A percentile compares a stretch with the other conserved stretches of the same genome.
Evolutionary conservation across 2,888 invertebrate genomes (phyloP).

Genomic region (Adela reaumurella): DNA sequence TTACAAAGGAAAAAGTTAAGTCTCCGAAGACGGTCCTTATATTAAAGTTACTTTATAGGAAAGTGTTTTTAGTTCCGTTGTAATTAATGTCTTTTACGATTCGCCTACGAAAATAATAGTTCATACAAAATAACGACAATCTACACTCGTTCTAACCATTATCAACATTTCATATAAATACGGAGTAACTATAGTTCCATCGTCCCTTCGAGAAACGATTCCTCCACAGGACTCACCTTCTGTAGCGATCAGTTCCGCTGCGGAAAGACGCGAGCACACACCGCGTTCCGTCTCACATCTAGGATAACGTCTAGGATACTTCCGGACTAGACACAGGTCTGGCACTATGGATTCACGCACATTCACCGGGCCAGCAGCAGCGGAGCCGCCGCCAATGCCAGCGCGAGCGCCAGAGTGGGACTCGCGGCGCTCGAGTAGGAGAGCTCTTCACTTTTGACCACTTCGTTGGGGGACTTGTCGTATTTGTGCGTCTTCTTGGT

Average conservation of each 20-base stretch:
- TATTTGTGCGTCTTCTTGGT: slow-evolving; percentile 80
- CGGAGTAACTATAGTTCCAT: no score
- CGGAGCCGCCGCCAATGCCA: slow-evolving; percentile 44
- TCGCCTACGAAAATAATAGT: not conserved
- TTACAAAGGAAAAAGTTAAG: not conserved
- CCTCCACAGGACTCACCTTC: no score
- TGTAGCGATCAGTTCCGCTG: no score
- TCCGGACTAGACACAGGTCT: not conserved
- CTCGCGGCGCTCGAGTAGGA: slow-evolving; percentile 62
- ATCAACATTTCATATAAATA: not conserved
- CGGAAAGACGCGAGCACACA: no score
- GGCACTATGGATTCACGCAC: slow-evolving; percentile 20
- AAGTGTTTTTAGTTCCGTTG: not conserved
- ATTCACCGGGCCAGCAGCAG: slow-evolving; percentile 53
- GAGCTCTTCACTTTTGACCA: slow-evolving; percentile 89
- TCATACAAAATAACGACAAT: not conserved
- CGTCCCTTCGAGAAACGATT: no score
- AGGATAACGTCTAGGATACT: no score
- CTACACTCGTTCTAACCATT: not conserved
- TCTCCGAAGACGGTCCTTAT: not conserved
- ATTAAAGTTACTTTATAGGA: not conserved
- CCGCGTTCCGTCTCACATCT: no score
- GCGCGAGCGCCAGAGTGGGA: slow-evolving; percentile 42
- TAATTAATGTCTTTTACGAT: not conserved
- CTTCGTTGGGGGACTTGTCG: slow-evolving; percentile 87